These are phyloP conservation scores for Alcedo atthis DNA, from an alignment of 2,797 vertebrate species.

Conservation along the genomic window DNA sequence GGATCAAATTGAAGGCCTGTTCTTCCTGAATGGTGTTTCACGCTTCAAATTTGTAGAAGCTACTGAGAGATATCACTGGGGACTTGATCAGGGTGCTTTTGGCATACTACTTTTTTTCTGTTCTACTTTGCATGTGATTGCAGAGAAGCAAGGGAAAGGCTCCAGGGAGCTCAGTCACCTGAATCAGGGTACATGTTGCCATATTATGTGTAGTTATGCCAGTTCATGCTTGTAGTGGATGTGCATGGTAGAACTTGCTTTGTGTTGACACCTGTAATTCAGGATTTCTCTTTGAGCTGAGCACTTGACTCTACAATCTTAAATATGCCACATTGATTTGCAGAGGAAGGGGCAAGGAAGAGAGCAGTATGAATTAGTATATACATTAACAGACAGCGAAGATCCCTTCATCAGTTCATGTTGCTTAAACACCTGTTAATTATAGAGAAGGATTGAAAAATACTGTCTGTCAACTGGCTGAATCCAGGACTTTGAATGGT, in stretches of 20 bases:
- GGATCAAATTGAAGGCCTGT: background rate
- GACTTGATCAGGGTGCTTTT: background rate
- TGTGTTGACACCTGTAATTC: background rate
- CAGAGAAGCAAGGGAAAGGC: background rate
- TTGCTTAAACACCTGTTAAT: background rate
- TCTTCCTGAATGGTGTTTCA: background rate
- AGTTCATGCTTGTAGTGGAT: background rate
- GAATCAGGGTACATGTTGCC: accelerated
- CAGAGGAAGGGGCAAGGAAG: background rate
- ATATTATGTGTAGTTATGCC: background rate
- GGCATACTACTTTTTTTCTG: background rate
- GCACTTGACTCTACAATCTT: background rate
- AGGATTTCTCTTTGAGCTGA: background rate
- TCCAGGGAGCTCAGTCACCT: background rate
- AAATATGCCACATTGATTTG: background rate
- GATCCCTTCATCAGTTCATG: background rate
- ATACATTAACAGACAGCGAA: background rate
- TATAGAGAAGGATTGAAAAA: background rate
- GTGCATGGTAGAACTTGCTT: background rate
- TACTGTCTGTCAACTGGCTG: background rate
- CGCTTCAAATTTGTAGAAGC: background rate
- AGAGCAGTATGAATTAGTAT: background rate
- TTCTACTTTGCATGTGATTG: background rate
- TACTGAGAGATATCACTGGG: background rate
- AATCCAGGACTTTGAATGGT: accelerated